These are phyloP conservation scores for Nasonia longicornis DNA, from an alignment of 1,140 invertebrate genomes.

Conservation along the genomic window DNA sequence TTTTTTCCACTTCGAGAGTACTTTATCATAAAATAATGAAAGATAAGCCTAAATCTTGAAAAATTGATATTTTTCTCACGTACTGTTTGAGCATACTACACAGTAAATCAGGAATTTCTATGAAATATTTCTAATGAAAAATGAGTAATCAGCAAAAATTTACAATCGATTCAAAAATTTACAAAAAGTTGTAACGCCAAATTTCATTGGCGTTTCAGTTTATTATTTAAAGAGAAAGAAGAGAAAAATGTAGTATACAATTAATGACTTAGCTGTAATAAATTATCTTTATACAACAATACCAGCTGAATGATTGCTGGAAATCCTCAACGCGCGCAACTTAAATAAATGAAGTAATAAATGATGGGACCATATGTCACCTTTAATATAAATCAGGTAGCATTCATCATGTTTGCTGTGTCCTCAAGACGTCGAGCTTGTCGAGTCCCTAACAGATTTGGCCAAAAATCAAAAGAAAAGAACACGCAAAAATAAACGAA, in stretches of 20 bases:
- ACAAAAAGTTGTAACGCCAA: slow-evolving; percentile 21
- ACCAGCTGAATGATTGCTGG: background rate
- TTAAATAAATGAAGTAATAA: slow-evolving; percentile 23
- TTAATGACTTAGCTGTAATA: slow-evolving; percentile 36
- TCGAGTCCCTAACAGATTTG: background rate
- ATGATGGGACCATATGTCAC: slow-evolving; percentile 22
- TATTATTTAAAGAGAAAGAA: slow-evolving; percentile 31
- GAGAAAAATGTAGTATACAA: slow-evolving; percentile 30
- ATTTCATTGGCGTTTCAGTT: slow-evolving; percentile 28
- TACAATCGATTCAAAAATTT: background rate
- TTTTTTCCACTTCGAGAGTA: slow-evolving; percentile 35
- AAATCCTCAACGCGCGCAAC: slow-evolving; percentile 17
- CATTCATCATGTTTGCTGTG: slow-evolving; percentile 1
- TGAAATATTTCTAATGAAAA: slow-evolving; percentile 6
- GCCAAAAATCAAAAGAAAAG: background rate
- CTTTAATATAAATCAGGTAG: background rate
- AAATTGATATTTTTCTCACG: slow-evolving; percentile 41
- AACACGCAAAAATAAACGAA: background rate
- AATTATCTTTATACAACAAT: slow-evolving; percentile 23
- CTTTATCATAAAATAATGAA: slow-evolving; percentile 36
- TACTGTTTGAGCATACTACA: slow-evolving; percentile 10
- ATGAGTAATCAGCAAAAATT: slow-evolving; percentile 8
- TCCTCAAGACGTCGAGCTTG: background rate
- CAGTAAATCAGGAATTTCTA: background rate
- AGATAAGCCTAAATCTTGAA: slow-evolving; percentile 45